Evolutionary conservation across 2,113 vertebrate genomes (phyloP), one percentile per base, ranked within the genome.

Genomic region (Oophaga pumilio): DNA sequence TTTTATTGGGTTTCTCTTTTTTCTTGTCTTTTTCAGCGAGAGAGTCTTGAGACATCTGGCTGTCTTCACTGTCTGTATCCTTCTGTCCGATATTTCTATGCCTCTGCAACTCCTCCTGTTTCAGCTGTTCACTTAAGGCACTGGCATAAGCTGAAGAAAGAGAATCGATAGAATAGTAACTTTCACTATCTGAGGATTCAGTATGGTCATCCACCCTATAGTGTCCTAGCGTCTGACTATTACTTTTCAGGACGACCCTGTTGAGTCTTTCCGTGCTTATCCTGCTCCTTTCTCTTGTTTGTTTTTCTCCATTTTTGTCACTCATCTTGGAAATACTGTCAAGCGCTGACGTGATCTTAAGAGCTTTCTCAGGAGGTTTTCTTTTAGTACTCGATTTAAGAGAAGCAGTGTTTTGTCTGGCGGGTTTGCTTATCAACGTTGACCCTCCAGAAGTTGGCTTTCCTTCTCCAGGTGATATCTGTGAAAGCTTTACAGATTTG

Each of bases 1-100:
- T 90, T 89, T 89, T 81, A 69, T 89, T 91, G 89, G 74, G 87
- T 53, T 85, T 91, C 74, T 90, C 90, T 13, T 76, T 84, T 85
- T 90, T 90, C 52, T 89, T 90, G 74, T 90, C 89, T 78, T 92
- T 94, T 89, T 94, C 92, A 79, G 88, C 89, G 84, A 99, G 89
- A 5, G 97, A 98, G 89, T 99, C 97, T 90, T 97, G 95, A 43
- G 97, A 99, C 93, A 99, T 96, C 88, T 96, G 94, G 90, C 97
- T 97, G 89, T 96, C 94, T 68, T 96, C 96, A 0, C 97, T 98
- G 86, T 97, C 96, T 1, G 94, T 92, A 85, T 96, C 96, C 28
- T 97, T 97, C 74, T 90, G 89, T 49, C 92, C 92, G 53, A 74
- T 84, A 28, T 88, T 87, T 85, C 79, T 89, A 28, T 89, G 43